Conservation (phyloP, 2,797 vertebrate genomes). For the Darevskia nairensis region DNA sequence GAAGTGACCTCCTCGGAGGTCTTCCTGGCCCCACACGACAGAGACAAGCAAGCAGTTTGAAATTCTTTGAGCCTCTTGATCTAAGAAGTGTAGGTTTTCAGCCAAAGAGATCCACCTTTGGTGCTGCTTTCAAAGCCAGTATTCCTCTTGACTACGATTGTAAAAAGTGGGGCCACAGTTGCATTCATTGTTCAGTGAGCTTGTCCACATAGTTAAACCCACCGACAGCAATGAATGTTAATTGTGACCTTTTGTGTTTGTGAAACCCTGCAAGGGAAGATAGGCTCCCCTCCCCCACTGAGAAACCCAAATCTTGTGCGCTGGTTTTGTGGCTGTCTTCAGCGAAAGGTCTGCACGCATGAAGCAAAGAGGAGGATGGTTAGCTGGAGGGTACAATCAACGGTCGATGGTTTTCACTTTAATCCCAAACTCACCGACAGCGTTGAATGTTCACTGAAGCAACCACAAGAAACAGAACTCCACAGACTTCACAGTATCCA, state of each 20-base stretch:
- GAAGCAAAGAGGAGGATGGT: constrained; percentile 76
- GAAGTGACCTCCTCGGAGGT: background rate
- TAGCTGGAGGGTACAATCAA: constrained; percentile 99
- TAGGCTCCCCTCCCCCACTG: background rate
- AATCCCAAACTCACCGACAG: constrained; percentile 99
- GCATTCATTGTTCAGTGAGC: constrained; percentile 99
- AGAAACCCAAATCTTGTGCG: constrained; percentile 40
- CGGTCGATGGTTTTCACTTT: constrained; percentile 99
- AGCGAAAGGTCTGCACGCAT: constrained; percentile 62
- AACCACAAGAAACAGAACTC: constrained; percentile 75
- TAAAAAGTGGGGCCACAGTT: constrained; percentile 96
- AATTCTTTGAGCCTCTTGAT: background rate
- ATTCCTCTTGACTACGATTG: constrained; percentile 57
- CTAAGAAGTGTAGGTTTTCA: background rate
- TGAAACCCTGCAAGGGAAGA: constrained; percentile 53
- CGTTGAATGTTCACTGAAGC: constrained; percentile 99
- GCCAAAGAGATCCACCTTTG: background rate
- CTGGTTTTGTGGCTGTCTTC: constrained; percentile 65
- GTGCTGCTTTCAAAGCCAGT: constrained; percentile 36
- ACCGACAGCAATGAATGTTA: constrained; percentile 99
- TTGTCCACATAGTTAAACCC: constrained; percentile 97
- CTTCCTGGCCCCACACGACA: background rate
- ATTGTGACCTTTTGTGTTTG: constrained; percentile 93
- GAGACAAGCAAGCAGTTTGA: background rate
- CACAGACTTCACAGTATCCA: constrained; percentile 56